Conservation (phyloP, 2,113 vertebrate genomes). For the Syngnathoides biaculeatus region DNA sequence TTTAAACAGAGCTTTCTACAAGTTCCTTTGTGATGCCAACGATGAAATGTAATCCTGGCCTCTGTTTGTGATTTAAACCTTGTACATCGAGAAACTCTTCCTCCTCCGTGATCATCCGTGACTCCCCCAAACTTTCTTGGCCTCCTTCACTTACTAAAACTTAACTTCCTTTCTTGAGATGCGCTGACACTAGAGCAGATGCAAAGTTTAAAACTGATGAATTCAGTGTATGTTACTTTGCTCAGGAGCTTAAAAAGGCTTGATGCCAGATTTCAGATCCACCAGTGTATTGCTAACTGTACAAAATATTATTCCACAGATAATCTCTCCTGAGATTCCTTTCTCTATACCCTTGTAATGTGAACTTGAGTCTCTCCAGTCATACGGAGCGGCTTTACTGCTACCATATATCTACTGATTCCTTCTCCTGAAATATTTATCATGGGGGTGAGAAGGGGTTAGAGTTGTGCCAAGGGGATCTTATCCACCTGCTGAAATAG, state of each 20-base stretch:
- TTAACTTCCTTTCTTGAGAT: background rate
- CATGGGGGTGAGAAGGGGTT: constrained; percentile 48
- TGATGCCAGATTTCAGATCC: background rate
- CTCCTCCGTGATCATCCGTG: constrained; percentile 3
- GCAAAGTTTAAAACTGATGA: constrained; percentile 19
- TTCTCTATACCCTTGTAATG: constrained; percentile 21
- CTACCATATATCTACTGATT: constrained; percentile 55
- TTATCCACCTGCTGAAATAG: constrained; percentile 61
- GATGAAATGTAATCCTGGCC: background rate
- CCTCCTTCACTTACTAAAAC: background rate
- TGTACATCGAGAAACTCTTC: background rate
- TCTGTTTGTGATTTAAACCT: background rate
- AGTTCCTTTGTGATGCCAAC: constrained; percentile 5
- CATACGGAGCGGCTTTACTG: constrained; percentile 40
- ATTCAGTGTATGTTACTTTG: constrained; percentile 9
- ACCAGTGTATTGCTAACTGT: background rate
- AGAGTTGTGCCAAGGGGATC: constrained; percentile 54
- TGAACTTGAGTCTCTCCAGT: constrained; percentile 46
- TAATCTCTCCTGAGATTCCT: constrained; percentile 33
- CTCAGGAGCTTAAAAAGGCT: constrained; percentile 16
- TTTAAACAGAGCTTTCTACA: constrained; percentile 4
- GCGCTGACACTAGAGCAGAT: constrained; percentile 1
- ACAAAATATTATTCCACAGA: constrained; percentile 13
- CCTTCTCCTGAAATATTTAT: constrained; percentile 66
- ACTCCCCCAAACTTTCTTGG: constrained; percentile 3